Conservation (phyloP, 2,888 invertebrate species). For the Lasioglossum marginatum region DNA sequence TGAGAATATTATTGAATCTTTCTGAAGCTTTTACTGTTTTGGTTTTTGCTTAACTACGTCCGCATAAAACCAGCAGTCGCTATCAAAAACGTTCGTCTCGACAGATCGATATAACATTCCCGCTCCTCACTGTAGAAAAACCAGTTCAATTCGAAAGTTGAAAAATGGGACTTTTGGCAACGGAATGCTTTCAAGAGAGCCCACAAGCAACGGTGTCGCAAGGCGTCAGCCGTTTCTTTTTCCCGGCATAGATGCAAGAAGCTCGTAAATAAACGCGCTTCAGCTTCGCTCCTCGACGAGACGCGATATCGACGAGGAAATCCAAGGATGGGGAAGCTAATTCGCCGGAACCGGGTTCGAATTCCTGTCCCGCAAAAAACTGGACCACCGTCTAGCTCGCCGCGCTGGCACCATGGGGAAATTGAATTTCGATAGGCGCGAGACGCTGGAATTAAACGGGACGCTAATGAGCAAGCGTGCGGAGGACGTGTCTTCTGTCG, state of each 20-base stretch:
- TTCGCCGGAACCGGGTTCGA: background rate
- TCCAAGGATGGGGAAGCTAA: background rate
- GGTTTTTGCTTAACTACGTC: too few species aligned
- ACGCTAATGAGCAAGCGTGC: background rate
- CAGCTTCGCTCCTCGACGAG: background rate
- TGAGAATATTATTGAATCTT: too few species aligned
- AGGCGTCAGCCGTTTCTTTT: background rate
- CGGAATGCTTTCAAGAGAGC: background rate
- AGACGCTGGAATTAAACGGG: background rate
- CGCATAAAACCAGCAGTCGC: too few species aligned
- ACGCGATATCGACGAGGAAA: conserved; percentile 6
- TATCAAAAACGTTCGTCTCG: background rate
- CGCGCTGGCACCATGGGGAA: background rate
- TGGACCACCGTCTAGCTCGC: background rate
- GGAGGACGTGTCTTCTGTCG: background rate
- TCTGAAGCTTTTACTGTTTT: too few species aligned
- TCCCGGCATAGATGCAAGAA: background rate
- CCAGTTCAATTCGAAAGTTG: background rate
- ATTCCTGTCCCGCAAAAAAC: conserved; percentile 1
- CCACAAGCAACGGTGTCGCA: background rate
- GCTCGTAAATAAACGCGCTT: background rate
- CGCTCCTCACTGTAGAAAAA: background rate
- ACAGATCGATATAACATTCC: background rate
- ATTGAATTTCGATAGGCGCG: conserved; percentile 8
- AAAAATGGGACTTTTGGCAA: background rate